These are phyloP conservation scores for Daktulosphaira vitifoliae DNA, from an alignment of 1,140 invertebrate species.

Conservation along the genomic window DNA sequence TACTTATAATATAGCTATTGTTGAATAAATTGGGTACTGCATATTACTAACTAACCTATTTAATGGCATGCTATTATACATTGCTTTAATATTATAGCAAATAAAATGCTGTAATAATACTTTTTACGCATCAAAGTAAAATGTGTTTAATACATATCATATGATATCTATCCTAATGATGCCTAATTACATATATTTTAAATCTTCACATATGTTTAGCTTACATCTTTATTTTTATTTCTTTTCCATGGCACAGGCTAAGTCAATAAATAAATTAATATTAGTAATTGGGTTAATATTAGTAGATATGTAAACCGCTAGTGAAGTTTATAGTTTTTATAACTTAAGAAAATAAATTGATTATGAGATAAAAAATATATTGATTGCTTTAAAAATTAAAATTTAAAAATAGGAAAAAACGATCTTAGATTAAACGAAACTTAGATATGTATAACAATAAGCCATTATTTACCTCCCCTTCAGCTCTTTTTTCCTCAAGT, in stretches of 20 bases:
- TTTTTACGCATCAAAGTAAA: neutral
- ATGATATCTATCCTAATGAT: slow-evolving; percentile 20
- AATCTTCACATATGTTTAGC: slow-evolving; percentile 18
- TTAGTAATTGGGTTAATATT: slow-evolving; percentile 19
- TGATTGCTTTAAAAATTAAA: no score
- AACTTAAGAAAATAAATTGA: no score
- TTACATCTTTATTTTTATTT: slow-evolving; percentile 34
- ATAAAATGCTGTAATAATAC: neutral
- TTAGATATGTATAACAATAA: no score
- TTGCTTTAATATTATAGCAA: slow-evolving; percentile 7
- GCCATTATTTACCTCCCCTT: slow-evolving; percentile 86
- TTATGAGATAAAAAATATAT: slow-evolving; percentile 1
- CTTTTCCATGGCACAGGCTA: slow-evolving; percentile 28
- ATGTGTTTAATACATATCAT: neutral
- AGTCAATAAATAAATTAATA: slow-evolving; percentile 24
- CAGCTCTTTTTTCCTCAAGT: slow-evolving; percentile 89
- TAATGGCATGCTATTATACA: slow-evolving; percentile 20
- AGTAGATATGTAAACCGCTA: no score
- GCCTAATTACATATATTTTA: slow-evolving; percentile 11
- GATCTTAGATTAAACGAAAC: no score
- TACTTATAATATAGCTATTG: no score
- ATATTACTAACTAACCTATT: no score
- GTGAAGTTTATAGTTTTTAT: no score
- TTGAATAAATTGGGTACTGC: no score
- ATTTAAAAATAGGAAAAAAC: no score